Conservation (phyloP, 2,888 invertebrate species). For the Linnaemya vulpina region DNA sequence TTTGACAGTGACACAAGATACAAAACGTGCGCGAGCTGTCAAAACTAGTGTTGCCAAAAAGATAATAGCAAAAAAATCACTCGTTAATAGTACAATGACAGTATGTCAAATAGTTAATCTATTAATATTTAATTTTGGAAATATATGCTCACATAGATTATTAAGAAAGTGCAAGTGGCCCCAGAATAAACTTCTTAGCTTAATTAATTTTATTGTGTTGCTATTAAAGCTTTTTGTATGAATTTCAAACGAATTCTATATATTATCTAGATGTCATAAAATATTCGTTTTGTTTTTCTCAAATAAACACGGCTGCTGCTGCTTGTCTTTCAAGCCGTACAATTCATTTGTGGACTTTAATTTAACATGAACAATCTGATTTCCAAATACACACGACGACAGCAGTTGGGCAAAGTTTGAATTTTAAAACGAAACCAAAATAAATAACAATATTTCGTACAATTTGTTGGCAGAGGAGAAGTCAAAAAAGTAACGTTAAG, state of each 20-base stretch:
- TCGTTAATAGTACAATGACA: too few species aligned
- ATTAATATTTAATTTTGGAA: not conserved
- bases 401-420: constrained; percentile 72
- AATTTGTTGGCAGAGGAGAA: constrained; percentile 37
- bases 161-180: not conserved
- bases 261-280: not conserved
- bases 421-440: constrained; percentile 60
- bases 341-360: constrained; percentile 55
- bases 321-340: constrained; percentile 4
- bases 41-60: too few species aligned
- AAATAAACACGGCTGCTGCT: not conserved
- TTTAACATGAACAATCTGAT: constrained; percentile 69
- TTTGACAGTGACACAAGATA: too few species aligned
- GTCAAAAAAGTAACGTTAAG: constrained; percentile 38
- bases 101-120: too few species aligned
- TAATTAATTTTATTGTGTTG: not conserved
- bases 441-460: constrained; percentile 38
- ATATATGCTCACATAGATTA: not conserved
- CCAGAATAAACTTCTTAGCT: not conserved
- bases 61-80: too few species aligned
- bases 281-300: not conserved
- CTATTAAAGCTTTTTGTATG: not conserved
- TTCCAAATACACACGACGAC: constrained; percentile 34
- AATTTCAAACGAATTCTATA: not conserved
- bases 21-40: too few species aligned